Evolutionary conservation across 1,140 invertebrate species (phyloP), one percentile per base, ranked within the genome.

Genomic region (Papilio xuthus): DNA sequence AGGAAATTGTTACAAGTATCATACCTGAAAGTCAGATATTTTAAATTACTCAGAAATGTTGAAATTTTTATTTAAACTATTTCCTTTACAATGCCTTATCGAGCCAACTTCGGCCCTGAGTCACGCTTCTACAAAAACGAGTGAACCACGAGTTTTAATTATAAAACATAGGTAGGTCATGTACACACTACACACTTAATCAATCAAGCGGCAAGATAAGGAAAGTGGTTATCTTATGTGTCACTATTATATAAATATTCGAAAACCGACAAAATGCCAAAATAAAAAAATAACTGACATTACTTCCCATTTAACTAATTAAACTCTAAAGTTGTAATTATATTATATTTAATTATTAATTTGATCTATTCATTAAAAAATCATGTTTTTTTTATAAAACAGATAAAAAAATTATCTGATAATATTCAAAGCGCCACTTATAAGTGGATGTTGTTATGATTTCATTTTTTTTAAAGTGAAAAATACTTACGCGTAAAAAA

Each of bases 91-190:
- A 60, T 13, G 9, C 26, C 60, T 67, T 67, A 67, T 67, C 60
- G 13, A 67, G 20, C 2, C 56, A 60, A 67, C 26, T 7, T 37
- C 10, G 60, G 26, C 60, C 60, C 60, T 67, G 60, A 67, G 60
- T 67, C 60, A 28, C 6, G 13, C 1, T 67, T 67, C 60, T 28
- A 28, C 60, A 67, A 67, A 67, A 67, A 67, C 12, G 60, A 32
- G 10, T 63, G 23, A 60, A 26, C 12, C 60, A 67, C 12, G 60
- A 67, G 23, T 28, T 60, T 26, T 60, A 60, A 26, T 60, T 67
- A 67, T 67, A 32, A 67, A 67, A 63, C 67, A 12, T 73, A 73
- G 42, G 71, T 73, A 47, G 71, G 71, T 73, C 71, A 26, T 73
- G 42, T 47, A 44, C 42, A 47, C 71, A 73, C 6, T 15, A 44